Percentiles rank a stretch among this genome's conserved stretches.
Evolutionary conservation across 2,113 vertebrate species (phyloP).

Genomic region (Mungos mungo): DNA sequence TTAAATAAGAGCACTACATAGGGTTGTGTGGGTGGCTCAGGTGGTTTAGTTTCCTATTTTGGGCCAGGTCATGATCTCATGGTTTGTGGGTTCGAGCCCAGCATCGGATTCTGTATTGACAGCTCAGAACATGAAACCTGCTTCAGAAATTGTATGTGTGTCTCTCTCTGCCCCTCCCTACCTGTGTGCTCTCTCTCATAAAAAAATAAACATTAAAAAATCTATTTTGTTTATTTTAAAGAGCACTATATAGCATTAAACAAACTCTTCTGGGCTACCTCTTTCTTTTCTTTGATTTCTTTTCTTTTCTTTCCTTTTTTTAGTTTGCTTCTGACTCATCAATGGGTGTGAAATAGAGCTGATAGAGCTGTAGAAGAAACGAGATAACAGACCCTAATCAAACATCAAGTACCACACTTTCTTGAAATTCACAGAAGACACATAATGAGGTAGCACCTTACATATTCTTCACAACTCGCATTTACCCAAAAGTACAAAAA

Average conservation of each 20-base stretch:
- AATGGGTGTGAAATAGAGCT: constrained; percentile 29
- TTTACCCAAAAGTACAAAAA: constrained; percentile 13
- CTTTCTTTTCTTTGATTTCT: background rate
- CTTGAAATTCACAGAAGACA: constrained; percentile 33
- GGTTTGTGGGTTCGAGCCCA: too few species aligned
- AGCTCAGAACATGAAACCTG: too few species aligned
- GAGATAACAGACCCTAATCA: constrained; percentile 22
- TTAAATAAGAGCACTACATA: background rate
- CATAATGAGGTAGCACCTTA: constrained; percentile 37
- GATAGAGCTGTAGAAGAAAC: background rate
- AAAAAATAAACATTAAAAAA: too few species aligned
- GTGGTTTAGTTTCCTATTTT: too few species aligned
- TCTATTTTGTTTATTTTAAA: background rate
- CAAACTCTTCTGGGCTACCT: constrained; percentile 4
- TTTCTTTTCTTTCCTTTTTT: background rate
- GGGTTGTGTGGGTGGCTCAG: too few species aligned
- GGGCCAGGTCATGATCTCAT: too few species aligned
- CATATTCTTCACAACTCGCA: constrained; percentile 9
- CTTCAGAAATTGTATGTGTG: too few species aligned
- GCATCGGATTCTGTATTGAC: too few species aligned
- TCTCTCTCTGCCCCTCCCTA: too few species aligned
- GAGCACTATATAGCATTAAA: background rate
- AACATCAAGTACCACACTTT: constrained; percentile 28
- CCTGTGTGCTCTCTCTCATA: too few species aligned
- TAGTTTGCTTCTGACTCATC: constrained; percentile 52